Base-by-base conservation (phyloP, 1,140 invertebrate species). In the Diploscapter pachys region DNA sequence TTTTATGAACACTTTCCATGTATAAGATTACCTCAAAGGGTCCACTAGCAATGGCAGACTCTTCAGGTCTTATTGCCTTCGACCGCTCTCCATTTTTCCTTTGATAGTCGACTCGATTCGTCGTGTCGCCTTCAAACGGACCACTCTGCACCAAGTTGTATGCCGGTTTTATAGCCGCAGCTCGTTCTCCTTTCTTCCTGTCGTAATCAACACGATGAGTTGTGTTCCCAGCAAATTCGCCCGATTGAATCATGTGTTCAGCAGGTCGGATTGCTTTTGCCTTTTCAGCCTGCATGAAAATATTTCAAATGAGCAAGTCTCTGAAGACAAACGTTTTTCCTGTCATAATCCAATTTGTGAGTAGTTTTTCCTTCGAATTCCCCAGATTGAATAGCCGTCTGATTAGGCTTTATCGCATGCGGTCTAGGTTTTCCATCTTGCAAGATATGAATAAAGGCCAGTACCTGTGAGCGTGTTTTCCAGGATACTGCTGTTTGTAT, bases 201-300 rank as follows among this genome's bases (percentile, higher is more conserved):
- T 73, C 72, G 54, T 63, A 73, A 64, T 73, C 72, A 5, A 65
- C 61, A 31, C 67, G 65, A 51, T 73, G 72, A 9, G 72, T 73
- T 3, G 72, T 73, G 4, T 54, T 50, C 6, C 72, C 72, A 11
- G 65, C 63, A 11, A 73, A 73, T 4, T 73, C 63, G 51, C 72
- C 72, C 51, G 57, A 63, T 55, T 73, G 72, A 8, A 73, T 6
- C 5, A 51, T 65, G 50, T 63, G 65, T 64, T 59, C 50, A 9
- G 52, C 48, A 52, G 72, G 72, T 5, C 72, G 72, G 0, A 66
- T 8, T 6, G 63, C 48, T 5, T n/a, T 49, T 73, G 61, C 50
- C 5, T 61, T 59, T 11, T 8, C 31, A 6, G 8, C 6, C 51
- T 57, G 5, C 5, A 63, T 3, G 11, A 52, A 13, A 2, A 31